Conservation (phyloP, 2,113 vertebrate species). For the Odocoileus virginianus region DNA sequence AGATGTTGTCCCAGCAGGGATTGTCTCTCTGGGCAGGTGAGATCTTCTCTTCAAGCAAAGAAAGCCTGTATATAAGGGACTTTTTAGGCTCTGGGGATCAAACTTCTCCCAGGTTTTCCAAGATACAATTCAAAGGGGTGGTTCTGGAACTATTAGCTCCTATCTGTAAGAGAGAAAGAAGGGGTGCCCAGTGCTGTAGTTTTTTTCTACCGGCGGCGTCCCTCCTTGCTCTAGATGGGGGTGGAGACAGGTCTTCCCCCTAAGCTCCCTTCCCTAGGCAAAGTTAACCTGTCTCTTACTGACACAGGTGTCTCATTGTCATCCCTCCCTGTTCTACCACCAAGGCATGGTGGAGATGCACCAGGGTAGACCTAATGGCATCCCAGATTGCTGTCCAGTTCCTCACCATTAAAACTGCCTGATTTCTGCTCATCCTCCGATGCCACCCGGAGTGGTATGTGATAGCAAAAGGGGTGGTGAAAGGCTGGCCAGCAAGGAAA, state of each 20-base stretch:
- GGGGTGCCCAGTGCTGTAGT: neutral
- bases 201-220: rapidly evolving
- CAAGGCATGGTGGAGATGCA: neutral
- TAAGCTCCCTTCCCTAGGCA: neutral
- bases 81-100: neutral
- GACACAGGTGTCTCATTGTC: neutral
- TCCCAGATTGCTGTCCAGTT: neutral
- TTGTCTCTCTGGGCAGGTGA: neutral
- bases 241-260: neutral
- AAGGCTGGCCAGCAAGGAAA: neutral
- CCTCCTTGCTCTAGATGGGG: neutral
- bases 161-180: neutral
- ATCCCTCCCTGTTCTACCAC: neutral
- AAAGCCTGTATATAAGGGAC: neutral
- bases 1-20: neutral
- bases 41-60: neutral
- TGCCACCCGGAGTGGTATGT: neutral
- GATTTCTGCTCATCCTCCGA: neutral
- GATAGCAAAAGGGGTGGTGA: neutral
- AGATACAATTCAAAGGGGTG: neutral
- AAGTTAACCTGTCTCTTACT: neutral
- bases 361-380: neutral
- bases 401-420: neutral
- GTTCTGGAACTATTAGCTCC: neutral
- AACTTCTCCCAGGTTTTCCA: neutral